These are phyloP conservation scores for Geodia barretti DNA, from an alignment of 37 sponge, comb jelly and placozoan genomes.

Conservation along the genomic window DNA sequence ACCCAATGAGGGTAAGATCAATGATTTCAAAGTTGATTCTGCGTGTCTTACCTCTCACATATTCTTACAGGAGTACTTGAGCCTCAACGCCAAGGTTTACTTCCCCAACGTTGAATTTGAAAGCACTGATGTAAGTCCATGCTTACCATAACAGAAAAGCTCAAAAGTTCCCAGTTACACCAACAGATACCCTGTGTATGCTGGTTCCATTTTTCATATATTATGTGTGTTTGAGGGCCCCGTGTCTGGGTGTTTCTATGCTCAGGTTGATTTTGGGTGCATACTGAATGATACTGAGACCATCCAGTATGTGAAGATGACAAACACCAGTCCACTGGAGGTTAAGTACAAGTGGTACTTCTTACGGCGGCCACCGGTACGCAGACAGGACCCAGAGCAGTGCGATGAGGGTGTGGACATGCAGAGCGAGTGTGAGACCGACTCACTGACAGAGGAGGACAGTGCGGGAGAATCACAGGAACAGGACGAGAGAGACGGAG, in stretches of 20 bases:
- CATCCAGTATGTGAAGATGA: slow-evolving; percentile 61
- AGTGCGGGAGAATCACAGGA: background rate
- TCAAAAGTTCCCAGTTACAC: background rate
- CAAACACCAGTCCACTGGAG: slow-evolving; percentile 84
- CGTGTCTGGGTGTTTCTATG: no score
- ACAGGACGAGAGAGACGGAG: background rate
- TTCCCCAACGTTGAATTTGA: slow-evolving; percentile 95
- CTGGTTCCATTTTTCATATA: background rate
- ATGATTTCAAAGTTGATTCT: background rate
- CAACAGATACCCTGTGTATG: background rate
- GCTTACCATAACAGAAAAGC: background rate
- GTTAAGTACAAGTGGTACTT: slow-evolving; percentile 93
- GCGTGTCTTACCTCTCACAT: background rate
- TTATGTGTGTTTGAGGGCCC: background rate
- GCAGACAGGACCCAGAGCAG: slow-evolving; percentile 37
- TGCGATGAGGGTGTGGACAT: slow-evolving; percentile 77
- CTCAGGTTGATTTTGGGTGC: slow-evolving; percentile 89
- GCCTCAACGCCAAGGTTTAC: slow-evolving; percentile 77
- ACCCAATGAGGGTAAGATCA: slow-evolving; percentile 76
- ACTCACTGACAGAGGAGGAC: slow-evolving; percentile 20
- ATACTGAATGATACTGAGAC: slow-evolving; percentile 97
- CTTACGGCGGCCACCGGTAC: slow-evolving; percentile 62
- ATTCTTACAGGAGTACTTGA: slow-evolving; percentile 68
- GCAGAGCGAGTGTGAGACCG: slow-evolving; percentile 72
- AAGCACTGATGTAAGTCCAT: slow-evolving; percentile 14